A percentile compares a stretch with the other conserved stretches of the same genome.
phyloP scores from a whole-genome alignment of 2,888 invertebrate genomes.

The Xanthorhoe spadicearia region DNA sequence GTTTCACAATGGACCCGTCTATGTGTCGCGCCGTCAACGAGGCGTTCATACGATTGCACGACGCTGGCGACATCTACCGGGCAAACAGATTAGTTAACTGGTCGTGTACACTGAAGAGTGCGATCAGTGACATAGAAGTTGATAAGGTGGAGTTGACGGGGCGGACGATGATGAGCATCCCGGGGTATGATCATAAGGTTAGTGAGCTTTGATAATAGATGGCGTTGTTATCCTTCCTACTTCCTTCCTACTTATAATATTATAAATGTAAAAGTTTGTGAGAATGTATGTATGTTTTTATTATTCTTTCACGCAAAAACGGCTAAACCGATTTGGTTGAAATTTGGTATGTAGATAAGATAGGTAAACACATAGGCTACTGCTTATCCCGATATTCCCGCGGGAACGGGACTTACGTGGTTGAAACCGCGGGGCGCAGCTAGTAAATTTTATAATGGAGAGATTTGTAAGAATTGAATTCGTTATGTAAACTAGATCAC shows the following conservation, averaged over 20 bases:
- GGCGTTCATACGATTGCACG: constrained; percentile 96
- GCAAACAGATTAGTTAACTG: constrained; percentile 98
- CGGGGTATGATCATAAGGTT: constrained; percentile 93
- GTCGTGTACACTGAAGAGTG: constrained; percentile 98
- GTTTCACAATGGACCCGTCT: constrained; percentile 98
- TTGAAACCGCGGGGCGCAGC: too few relatives aligned
- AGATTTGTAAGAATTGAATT: too few relatives aligned
- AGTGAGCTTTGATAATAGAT: not conserved
- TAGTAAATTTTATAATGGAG: too few relatives aligned
- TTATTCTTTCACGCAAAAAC: too few relatives aligned
- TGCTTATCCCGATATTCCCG: too few relatives aligned
- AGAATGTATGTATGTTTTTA: too few relatives aligned
- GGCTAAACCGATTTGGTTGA: too few relatives aligned
- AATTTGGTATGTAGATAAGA: not conserved
- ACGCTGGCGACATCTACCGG: constrained; percentile 95
- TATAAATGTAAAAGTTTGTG: too few relatives aligned
- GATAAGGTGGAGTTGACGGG: constrained; percentile 96
- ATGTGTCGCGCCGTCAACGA: constrained; percentile 95
- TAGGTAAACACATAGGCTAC: too few relatives aligned
- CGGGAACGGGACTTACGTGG: too few relatives aligned
- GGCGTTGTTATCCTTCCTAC: constrained; percentile 8
- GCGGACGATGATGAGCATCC: constrained; percentile 93
- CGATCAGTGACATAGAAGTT: constrained; percentile 99
- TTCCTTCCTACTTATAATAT: too few relatives aligned
- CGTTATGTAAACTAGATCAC: too few relatives aligned